Base-by-base conservation (phyloP, 2,113 vertebrate genomes). In the Cercocebus atys region DNA sequence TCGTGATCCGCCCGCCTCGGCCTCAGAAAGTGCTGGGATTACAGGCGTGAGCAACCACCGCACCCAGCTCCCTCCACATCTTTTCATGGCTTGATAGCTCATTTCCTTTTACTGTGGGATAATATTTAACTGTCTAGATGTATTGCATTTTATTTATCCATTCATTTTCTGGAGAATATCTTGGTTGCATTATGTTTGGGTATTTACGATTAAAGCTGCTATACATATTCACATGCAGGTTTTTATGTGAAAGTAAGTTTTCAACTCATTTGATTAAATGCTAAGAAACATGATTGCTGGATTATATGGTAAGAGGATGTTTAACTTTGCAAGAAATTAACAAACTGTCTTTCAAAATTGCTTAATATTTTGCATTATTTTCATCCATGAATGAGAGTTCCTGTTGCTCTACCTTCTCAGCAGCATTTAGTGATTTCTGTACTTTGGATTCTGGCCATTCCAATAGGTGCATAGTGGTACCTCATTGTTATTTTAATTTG, bases 1-100 rank as follows among this genome's bases (percentile, higher is more conserved):
- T 55, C 2, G 18, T 55, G 52, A 55, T 55, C 52, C 2, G 18
- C 18, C 52, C 2, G 0, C 6, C 52, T 55, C 6, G 6, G 2
- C 52, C 52, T 55, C 52, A 6, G 6, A 55, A 55, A 55, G 18
- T 55, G 52, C 52, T 55, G 52, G 52, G 52, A 55, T 55, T 55
- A 55, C 52, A 55, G 52, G 52, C 52, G 18, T 55, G 52, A 55
- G 2, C 6, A 55, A 7, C 2, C 18, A 55, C 52, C 0, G 52
- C 6, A 55, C 18, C 52, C 18, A 2, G 18, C 52, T 18, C 52
- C 4, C 23, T 61, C n/a, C 38, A 61, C 2, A 8, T 64, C 2
- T 5, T 14, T 30, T 64, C 52, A 30, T 82, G 55, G 55, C 14
- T 82, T 59, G 7, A 30, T 40, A 30, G 8, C 7, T 27, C 14